Base-by-base conservation (phyloP, 2,888 invertebrate species). In the Chrysomela aeneicollis region DNA sequence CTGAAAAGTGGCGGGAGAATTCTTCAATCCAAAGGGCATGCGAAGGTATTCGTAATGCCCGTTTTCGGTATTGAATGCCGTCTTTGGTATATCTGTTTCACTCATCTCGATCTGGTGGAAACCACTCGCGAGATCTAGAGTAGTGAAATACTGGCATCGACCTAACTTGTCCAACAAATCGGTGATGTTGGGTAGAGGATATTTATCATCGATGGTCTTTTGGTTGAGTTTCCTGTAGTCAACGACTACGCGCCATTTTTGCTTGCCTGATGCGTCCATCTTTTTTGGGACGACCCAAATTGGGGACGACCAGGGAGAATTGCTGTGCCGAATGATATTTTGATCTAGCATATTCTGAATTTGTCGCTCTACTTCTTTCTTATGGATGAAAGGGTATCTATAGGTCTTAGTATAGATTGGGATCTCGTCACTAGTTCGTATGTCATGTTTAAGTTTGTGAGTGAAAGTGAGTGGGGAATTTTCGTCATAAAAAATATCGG, bases 321-420 rank as follows among this genome's bases (percentile, higher is more conserved):
- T 30, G 12, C 35, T 52, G 15, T 50, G 47, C 65, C 59, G 30
- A 35, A 66, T 63, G 19, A 64, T 64, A 30, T 63, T 53, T 10
- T 58, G 26, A 12, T 55, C 22, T 12, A 57, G 15, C 64, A 72
- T 66, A 57, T 54, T 53, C 8, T 61, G 21, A 0, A 70, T 55
- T 66, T 71, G 69, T 26, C 18, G 63, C n/a, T 64, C n/a, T 8
- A 76, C 71, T 61, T 75, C 73, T 32, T 68, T 53, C 61, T 69
- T 72, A 50, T 75, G 73, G 1, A 74, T n/a, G n/a, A n/a, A n/a
- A n/a, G n/a, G n/a, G n/a, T n/a, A n/a, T n/a, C n/a, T n/a, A n/a
- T n/a, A n/a, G n/a, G n/a, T n/a, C n/a, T n/a, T n/a, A n/a, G n/a
- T n/a, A n/a, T n/a, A n/a, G n/a, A n/a, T n/a, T n/a, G n/a, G n/a